Percentiles rank a stretch among this genome's conserved stretches.
Conservation (phyloP, 1,140 invertebrate species). For the Diorhabda elongata region DNA sequence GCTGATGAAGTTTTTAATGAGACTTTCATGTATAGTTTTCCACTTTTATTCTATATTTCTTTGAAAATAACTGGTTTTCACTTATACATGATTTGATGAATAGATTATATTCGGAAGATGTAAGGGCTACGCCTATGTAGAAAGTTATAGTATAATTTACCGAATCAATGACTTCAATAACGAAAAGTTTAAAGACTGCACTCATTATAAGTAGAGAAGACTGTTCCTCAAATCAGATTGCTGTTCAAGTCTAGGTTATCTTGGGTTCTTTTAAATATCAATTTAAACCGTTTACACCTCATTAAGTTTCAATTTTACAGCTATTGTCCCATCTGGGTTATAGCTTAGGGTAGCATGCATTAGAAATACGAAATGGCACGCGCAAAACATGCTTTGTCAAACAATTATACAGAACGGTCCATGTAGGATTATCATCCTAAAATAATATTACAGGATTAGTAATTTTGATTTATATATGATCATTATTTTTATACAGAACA, state of each 20-base stretch:
- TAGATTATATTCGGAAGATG: too few species aligned
- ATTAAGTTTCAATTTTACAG: conserved; percentile 51
- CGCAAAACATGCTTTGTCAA: conserved; percentile 16
- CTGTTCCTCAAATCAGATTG: conserved; percentile 48
- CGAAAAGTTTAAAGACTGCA: conserved; percentile 34
- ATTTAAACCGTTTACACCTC: conserved; percentile 49
- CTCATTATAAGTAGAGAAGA: conserved; percentile 43
- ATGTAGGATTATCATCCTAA: neutral
- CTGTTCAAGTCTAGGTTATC: conserved; percentile 46
- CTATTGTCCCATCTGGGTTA: conserved; percentile 49
- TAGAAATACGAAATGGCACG: conserved; percentile 40
- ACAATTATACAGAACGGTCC: conserved; percentile 18
- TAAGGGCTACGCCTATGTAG: neutral
- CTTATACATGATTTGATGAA: too few species aligned
- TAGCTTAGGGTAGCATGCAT: conserved; percentile 44
- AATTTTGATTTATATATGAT: too few species aligned
- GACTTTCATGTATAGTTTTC: too few species aligned
- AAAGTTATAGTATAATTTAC: conserved; percentile 39
- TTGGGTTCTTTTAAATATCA: conserved; percentile 50
- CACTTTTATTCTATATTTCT: too few species aligned
- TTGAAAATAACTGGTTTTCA: too few species aligned
- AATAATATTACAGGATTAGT: neutral
- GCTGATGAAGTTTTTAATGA: too few species aligned
- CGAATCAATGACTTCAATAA: conserved; percentile 45
- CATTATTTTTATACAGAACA: too few species aligned